phyloP scores from a whole-genome alignment of 2,113 vertebrate species.

The Coryphaenoides rupestris region DNA sequence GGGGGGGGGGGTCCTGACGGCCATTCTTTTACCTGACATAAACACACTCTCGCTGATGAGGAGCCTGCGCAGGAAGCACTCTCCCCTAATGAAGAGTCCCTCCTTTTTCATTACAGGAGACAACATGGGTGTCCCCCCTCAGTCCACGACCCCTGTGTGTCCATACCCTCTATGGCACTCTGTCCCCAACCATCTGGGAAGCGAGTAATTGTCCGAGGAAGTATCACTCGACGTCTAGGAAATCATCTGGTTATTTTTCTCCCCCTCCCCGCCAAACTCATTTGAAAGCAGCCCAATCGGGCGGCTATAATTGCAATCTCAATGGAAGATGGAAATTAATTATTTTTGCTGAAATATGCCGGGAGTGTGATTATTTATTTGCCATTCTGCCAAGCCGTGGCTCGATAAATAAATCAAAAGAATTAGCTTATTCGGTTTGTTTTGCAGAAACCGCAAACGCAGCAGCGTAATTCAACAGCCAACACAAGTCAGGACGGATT shows the following conservation, averaged over 20 bases:
- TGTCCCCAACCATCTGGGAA: constrained; percentile 15
- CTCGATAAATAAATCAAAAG: too few species aligned
- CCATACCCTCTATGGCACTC: constrained; percentile 3
- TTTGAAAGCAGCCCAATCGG: constrained; percentile 33
- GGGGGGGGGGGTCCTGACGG: constrained; percentile 42
- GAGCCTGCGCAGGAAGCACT: constrained; percentile 53
- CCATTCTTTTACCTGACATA: constrained; percentile 54
- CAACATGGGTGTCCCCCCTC: constrained; percentile 25
- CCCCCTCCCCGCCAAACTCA: constrained; percentile 18
- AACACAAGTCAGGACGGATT: too few species aligned
- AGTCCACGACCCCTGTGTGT: constrained; percentile 24
- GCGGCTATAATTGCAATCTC: constrained; percentile 45
- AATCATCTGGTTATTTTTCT: constrained; percentile 8
- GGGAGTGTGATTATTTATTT: constrained; percentile 53
- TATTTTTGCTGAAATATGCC: constrained; percentile 45
- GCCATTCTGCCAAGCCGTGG: constrained; percentile 15
- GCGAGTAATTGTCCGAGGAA: constrained; percentile 10
- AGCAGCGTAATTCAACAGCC: neutral
- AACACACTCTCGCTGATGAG: constrained; percentile 70
- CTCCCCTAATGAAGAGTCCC: constrained; percentile 60
- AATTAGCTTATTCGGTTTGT: neutral
- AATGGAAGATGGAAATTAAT: constrained; percentile 47
- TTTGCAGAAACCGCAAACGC: constrained; percentile 22
- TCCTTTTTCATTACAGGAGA: constrained; percentile 46
- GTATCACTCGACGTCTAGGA: too few species aligned